Conservation (phyloP, 1,140 invertebrate species). For the Stegodyphus mimosarum region DNA sequence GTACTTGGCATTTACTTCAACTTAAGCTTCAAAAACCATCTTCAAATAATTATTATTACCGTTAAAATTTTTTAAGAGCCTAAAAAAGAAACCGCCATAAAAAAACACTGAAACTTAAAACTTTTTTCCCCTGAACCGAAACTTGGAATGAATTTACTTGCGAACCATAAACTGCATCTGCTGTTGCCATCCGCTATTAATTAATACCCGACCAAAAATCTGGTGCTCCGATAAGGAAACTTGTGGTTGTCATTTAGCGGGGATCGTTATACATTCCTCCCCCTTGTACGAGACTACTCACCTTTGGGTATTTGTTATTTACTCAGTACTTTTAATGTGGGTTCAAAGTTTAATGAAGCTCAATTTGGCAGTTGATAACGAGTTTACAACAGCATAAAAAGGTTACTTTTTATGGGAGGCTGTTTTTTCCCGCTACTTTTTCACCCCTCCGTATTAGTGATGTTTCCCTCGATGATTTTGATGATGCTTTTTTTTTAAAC, state of each 20-base stretch:
- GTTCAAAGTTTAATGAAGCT: slow-evolving; percentile 50
- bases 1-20: no score
- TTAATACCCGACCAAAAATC: slow-evolving; percentile 47
- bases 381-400: no score
- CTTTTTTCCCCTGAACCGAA: not conserved
- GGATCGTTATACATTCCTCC: not conserved
- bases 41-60: no score
- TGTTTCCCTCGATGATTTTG: no score
- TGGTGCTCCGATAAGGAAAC: slow-evolving; percentile 41
- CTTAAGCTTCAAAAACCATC: no score
- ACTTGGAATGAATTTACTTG: slow-evolving; percentile 47
- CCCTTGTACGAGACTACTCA: not conserved
- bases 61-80: no score
- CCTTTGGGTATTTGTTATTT: slow-evolving; percentile 50
- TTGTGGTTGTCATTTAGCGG: slow-evolving; percentile 36
- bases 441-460: no score
- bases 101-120: no score
- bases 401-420: no score
- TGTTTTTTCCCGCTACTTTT: no score
- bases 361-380: slow-evolving; percentile 33
- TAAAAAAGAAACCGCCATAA: no score
- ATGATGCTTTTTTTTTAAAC: no score
- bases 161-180: slow-evolving; percentile 53
- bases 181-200: slow-evolving; percentile 50
- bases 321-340: slow-evolving; percentile 42